Evolutionary conservation across 2,113 vertebrate genomes (phyloP), one percentile per base, ranked within the genome.

Genomic region (Hippocampus abdominalis): DNA sequence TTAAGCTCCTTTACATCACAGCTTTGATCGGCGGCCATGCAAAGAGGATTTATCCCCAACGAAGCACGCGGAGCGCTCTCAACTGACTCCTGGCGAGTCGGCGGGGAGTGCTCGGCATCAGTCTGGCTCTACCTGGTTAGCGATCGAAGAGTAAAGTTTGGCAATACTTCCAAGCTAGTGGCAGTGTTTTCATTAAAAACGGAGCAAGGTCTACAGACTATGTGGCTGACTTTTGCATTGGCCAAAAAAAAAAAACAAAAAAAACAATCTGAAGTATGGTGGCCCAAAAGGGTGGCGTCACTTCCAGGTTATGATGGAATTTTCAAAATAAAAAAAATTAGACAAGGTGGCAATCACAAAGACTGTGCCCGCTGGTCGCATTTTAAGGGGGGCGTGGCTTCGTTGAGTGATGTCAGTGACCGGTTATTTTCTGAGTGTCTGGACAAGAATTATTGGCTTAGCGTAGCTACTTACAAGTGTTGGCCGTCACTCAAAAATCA

Each of bases 1-100:
- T 78, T 91, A 92, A 93, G 89, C 90, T 89, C 80, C 82, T 90
- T 88, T 91, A 89, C 90, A 86, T 88, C 89, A 86, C n/a, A 83
- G 75, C 81, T 83, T 60, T 87, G 86, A 86, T 86, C 85, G 80
- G 78, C 73, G 69, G 80, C 84, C 81, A 85, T 75, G 87, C 83
- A 91, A 92, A 91, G 88, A 91, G 90, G 91, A 92, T 91, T 92
- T 92, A 83, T 86, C 79, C 75, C 81, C 80, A 76, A 36, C 77
- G 80, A 42, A 85, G 76, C 77, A 84, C 53, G 57, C 74, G 86
- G 76, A 84, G 84, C 79, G 64, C 77, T 84, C 81, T 74, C 79
- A 74, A 77, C 84, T 80, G 82, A 90, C 71, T 72, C 73, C 74
- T 60, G 71, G 79, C 70, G 74, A 81, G 77, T 76, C 44, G 0